Conservation (phyloP, 2,888 invertebrate species). For the Holacanthella duospinosa region DNA sequence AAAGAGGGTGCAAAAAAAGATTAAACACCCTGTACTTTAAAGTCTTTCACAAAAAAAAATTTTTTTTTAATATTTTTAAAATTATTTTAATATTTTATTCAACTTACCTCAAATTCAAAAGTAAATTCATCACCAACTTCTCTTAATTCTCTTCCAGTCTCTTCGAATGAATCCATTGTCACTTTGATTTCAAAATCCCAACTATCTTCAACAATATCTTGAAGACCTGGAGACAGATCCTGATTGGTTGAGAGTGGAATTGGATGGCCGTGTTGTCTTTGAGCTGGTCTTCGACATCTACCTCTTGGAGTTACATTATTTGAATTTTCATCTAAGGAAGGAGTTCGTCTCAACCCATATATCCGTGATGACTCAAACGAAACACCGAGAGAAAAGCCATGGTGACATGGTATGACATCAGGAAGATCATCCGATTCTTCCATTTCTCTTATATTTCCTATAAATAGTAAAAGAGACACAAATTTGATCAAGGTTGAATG, state of each 20-base stretch:
- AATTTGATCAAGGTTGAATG: no score
- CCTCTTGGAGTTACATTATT: not conserved
- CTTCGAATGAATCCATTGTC: not conserved
- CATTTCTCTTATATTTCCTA: no score
- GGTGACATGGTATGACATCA: not conserved
- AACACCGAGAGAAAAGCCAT: not conserved
- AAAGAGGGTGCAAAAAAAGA: no score
- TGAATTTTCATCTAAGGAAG: not conserved
- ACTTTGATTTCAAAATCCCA: not conserved
- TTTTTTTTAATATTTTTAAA: no score
- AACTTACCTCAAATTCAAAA: not conserved
- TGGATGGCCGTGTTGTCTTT: not conserved
- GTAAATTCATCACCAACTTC: not conserved
- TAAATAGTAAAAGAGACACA: no score
- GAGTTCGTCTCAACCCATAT: not conserved
- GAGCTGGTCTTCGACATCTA: not conserved
- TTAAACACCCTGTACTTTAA: no score
- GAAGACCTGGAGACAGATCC: not conserved
- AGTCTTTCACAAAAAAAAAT: no score
- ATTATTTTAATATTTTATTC: no score
- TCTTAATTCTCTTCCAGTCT: not conserved
- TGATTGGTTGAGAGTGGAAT: not conserved
- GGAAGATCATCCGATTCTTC: not conserved
- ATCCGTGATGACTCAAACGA: not conserved
- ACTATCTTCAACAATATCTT: not conserved